A percentile compares a stretch with the other conserved stretches of the same genome.
Evolutionary conservation across 2,797 vertebrate genomes (phyloP).

Genomic region (Oreonectes daqikongensis): DNA sequence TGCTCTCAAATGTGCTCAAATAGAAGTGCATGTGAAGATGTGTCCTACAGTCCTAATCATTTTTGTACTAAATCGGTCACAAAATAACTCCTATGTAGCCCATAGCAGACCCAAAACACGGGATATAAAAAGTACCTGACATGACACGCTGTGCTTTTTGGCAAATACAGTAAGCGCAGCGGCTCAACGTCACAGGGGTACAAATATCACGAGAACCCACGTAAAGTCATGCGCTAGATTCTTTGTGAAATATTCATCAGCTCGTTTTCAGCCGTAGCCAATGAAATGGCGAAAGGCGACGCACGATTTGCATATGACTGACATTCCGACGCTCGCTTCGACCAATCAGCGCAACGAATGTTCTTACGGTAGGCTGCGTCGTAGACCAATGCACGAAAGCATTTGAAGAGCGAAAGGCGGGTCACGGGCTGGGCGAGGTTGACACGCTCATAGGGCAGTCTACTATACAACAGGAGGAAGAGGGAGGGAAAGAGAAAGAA

Average conservation of each 20-base stretch:
- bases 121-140: conserved; percentile 54
- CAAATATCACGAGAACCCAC: conserved; percentile 51
- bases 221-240: conserved; percentile 10
- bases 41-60: conserved; percentile 68
- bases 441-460: conserved; percentile 75
- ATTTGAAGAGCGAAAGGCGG: conserved; percentile 60
- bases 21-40: conserved; percentile 61
- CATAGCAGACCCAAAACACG: conserved; percentile 60
- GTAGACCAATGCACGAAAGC: conserved; percentile 65
- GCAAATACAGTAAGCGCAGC: conserved; percentile 2
- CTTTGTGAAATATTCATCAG: conserved; percentile 35
- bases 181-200: not conserved
- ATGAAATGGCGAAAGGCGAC: conserved; percentile 35
- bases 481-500: conserved; percentile 64
- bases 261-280: conserved; percentile 9
- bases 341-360: conserved; percentile 70
- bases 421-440: conserved; percentile 82
- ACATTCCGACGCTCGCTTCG: conserved; percentile 77
- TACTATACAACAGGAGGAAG: conserved; percentile 81
- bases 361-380: conserved; percentile 59
- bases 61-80: conserved; percentile 56
- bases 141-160: conserved; percentile 26
- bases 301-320: conserved; percentile 83
- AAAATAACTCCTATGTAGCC: conserved; percentile 65
- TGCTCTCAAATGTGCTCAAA: conserved; percentile 50